Evolutionary conservation across 2,113 vertebrate genomes (phyloP), one percentile per base, ranked within the genome.

Genomic region (Lepus americanus): DNA sequence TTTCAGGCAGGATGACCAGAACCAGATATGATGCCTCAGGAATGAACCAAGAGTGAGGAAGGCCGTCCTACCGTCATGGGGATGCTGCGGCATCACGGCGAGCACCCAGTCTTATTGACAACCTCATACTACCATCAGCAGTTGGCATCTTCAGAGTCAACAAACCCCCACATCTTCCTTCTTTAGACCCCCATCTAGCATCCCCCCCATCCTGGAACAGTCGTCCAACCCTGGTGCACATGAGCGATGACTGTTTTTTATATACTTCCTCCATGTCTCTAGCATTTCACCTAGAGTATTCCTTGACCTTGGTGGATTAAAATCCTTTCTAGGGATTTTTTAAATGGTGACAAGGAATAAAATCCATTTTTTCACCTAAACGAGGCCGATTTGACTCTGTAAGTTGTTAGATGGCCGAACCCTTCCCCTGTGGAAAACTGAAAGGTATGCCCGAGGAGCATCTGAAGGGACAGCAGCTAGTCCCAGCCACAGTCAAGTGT

Each of bases 51-150:
- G 36, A 74, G 23, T 4, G 1, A 61, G 67, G 49, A 59, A 13
- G 1, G 4, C 0, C 53, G 33, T 49, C 31, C 0, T 12, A 17
- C 12, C 8, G 3, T 88, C 5, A 0, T 9, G 17, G 17, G 22
- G 6, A 17, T 19, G 23, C 23, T 61, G 49, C 9, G 14, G 6
- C 67, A 59, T 36, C 67, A 23, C 25, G 69, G 27, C 14, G 90
- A 53, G 82, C 3, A 3, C 55, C 7, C 9, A 53, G 61, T 94
- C 59, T 61, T 74, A 44, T 14, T 49, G 51, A 44, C 63, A 49
- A 73, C 11, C n/a, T 4, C 11, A 5, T 33, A 19, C 49, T 51
- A 59, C 4, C 14, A n/a, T 63, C 59, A 83, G 53, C 29, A 51
- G 3, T 6, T 20, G 1, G 27, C 51, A 63, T 23, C 74, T 55